phyloP scores from a whole-genome alignment of 2,113 vertebrate genomes.

The Phocoena phocoena region DNA sequence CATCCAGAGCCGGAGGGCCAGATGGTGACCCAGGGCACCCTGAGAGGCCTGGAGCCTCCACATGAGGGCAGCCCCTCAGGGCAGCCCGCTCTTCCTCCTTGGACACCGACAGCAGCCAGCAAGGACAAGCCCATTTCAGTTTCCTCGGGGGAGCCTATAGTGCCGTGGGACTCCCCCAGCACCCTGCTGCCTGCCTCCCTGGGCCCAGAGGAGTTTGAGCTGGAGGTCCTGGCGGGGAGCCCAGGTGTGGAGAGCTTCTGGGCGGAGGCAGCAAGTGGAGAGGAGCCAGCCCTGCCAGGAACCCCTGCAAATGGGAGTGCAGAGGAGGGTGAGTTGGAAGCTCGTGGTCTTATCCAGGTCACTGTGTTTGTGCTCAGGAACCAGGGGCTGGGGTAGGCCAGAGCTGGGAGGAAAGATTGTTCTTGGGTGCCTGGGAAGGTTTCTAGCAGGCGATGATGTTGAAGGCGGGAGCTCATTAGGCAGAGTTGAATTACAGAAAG shows the following conservation, averaged over 20 bases:
- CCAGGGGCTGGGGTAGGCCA: not conserved
- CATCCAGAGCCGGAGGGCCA: not conserved
- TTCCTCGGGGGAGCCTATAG: not conserved
- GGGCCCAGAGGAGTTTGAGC: not conserved
- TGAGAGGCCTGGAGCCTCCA: not conserved
- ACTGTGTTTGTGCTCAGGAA: not conserved
- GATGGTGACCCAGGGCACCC: not conserved
- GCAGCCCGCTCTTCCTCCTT: fast-evolving
- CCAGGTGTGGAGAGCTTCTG: slow-evolving; percentile 13
- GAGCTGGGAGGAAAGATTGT: not conserved
- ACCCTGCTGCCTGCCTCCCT: not conserved
- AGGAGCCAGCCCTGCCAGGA: slow-evolving; percentile 12
- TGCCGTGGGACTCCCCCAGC: not conserved
- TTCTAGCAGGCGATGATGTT: not conserved
- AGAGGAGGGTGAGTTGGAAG: slow-evolving; percentile 71
- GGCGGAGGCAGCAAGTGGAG: slow-evolving; percentile 43
- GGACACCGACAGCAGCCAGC: not conserved
- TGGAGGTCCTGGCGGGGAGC: not conserved
- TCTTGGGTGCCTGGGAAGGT: not conserved
- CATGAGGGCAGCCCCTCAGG: fast-evolving
- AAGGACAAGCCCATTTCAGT: not conserved
- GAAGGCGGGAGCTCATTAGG: not conserved
- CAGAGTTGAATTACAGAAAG: not conserved
- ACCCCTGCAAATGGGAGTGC: slow-evolving; percentile 9
- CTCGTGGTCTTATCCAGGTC: fast-evolving